Evolutionary conservation across 2,113 vertebrate genomes (phyloP).

Genomic region (Rhabdornis inornatus): DNA sequence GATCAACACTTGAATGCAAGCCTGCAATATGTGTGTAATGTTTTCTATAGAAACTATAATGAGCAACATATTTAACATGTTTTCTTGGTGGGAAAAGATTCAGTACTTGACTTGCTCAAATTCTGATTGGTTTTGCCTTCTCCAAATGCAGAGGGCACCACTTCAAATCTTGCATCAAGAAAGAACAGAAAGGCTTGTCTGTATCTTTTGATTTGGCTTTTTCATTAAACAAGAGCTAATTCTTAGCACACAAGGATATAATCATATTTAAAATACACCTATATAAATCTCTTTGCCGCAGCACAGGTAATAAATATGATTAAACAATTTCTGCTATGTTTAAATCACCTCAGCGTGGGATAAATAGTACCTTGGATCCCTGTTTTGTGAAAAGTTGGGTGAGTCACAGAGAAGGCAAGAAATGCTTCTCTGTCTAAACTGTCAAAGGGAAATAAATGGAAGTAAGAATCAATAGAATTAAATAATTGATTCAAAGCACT

Average conservation of each 20-base stretch:
- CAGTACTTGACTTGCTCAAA: neutral
- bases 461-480: neutral
- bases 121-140: neutral
- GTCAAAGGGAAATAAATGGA: neutral
- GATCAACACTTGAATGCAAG: neutral
- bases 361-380: neutral
- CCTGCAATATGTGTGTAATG: neutral
- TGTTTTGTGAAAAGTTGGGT: neutral
- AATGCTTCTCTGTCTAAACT: neutral
- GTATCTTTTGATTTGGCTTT: neutral
- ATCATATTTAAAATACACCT: neutral
- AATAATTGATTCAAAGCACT: neutral
- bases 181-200: neutral
- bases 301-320: neutral
- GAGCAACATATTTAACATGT: neutral
- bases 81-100: neutral
- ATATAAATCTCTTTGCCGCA: neutral
- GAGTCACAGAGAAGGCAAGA: neutral
- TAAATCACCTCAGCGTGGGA: neutral
- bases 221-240: neutral
- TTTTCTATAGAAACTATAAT: neutral
- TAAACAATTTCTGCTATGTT: neutral
- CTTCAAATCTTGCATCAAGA: neutral
- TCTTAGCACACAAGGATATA: neutral
- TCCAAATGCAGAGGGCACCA: neutral